These are phyloP conservation scores for Morpho helenor DNA, from an alignment of 2,888 invertebrate genomes.

Conservation along the genomic window DNA sequence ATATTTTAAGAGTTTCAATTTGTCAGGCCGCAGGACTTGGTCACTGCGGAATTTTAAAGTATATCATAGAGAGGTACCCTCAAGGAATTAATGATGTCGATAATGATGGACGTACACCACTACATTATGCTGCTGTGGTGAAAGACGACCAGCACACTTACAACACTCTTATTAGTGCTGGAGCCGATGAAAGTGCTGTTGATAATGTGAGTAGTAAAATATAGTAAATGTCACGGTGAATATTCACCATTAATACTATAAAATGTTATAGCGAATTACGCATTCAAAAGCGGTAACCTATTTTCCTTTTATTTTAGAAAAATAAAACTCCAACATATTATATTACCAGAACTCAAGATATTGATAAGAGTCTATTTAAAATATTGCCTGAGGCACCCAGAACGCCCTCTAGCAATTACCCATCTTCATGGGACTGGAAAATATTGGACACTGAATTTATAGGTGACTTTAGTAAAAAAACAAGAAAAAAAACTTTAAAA, in stretches of 20 bases:
- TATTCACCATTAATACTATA: no score
- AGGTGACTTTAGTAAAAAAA: conserved; percentile 63
- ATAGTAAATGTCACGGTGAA: no score
- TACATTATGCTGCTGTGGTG: conserved; percentile 92
- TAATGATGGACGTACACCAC: conserved; percentile 90
- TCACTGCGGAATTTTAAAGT: conserved; percentile 85
- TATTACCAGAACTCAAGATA: conserved; percentile 85
- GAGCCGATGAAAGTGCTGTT: conserved; percentile 89
- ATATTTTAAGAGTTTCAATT: background rate
- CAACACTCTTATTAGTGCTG: conserved; percentile 87
- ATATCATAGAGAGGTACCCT: conserved; percentile 84
- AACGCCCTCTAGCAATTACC: conserved; percentile 84
- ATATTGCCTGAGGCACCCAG: conserved; percentile 90
- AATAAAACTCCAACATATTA: conserved; percentile 90
- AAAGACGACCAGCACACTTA: conserved; percentile 89
- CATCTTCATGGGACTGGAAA: conserved; percentile 86
- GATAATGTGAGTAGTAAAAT: conserved; percentile 85
- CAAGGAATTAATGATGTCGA: conserved; percentile 85
- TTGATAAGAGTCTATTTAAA: conserved; percentile 85
- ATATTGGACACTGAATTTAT: conserved; percentile 76
- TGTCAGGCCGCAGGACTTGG: conserved; percentile 89
- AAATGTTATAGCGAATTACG: background rate
- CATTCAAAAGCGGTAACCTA: background rate
- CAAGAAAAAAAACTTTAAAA: conserved; percentile 57
- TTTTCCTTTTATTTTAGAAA: conserved; percentile 79